Conservation (phyloP, 2,113 vertebrate species). For the Trachemys scripta region DNA sequence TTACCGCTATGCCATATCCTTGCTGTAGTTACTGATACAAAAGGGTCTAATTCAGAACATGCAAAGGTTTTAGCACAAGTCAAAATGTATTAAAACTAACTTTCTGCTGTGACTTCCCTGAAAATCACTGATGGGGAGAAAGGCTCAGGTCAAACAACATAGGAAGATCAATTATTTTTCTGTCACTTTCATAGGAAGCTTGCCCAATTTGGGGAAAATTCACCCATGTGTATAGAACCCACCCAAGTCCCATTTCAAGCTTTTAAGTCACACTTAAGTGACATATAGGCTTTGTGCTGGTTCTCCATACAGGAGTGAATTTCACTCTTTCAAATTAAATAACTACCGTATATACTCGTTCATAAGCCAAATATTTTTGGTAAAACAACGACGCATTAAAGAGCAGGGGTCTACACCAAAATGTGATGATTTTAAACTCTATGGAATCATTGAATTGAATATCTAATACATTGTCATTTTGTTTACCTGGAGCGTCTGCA, state of each 20-base stretch:
- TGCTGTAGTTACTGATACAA: not conserved
- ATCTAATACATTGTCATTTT: too few species aligned
- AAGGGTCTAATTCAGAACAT: not conserved
- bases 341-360: not conserved
- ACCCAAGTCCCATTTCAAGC: not conserved
- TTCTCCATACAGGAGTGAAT: not conserved
- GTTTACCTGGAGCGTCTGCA: too few species aligned
- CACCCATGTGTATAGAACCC: not conserved
- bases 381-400: too few species aligned
- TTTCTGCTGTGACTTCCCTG: not conserved
- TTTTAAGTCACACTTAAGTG: not conserved
- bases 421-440: too few species aligned
- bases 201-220: not conserved
- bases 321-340: not conserved
- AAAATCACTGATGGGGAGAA: not conserved
- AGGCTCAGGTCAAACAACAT: not conserved
- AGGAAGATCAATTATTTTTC: not conserved
- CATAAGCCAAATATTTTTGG: too few species aligned
- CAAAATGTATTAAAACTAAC: not conserved
- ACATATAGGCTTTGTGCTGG: rapidly evolving
- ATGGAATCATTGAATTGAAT: too few species aligned
- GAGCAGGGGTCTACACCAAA: too few species aligned
- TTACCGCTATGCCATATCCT: not conserved
- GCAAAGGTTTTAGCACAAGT: not conserved
- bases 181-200: not conserved